Conservation (phyloP, 1,140 invertebrate genomes). For the Megalonaias nervosa region DNA sequence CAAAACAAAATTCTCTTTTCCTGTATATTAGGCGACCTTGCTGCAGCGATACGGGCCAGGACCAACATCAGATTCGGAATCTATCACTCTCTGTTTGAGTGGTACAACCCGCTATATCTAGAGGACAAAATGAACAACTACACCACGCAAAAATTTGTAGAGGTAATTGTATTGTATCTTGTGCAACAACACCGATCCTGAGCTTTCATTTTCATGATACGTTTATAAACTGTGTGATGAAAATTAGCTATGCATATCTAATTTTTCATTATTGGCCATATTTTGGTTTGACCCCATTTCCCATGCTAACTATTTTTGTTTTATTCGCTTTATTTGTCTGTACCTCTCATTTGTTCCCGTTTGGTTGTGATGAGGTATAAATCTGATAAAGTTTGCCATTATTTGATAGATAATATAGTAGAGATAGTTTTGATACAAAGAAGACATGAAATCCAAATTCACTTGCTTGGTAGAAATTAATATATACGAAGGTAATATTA, state of each 20-base stretch:
- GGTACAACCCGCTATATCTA: constrained; percentile 90
- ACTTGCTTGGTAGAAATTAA: too few relatives aligned
- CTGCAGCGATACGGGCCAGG: constrained; percentile 66
- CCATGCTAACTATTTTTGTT: constrained; percentile 78
- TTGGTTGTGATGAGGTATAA: too few relatives aligned
- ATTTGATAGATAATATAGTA: too few relatives aligned
- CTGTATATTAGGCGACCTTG: constrained; percentile 66
- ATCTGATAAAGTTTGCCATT: too few relatives aligned
- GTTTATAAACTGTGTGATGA: constrained; percentile 74
- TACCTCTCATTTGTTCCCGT: too few relatives aligned
- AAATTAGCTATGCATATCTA: constrained; percentile 74
- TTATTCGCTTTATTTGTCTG: too few relatives aligned
- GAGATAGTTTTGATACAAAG: too few relatives aligned
- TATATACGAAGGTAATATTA: too few relatives aligned
- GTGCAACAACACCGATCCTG: background rate
- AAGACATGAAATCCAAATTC: too few relatives aligned
- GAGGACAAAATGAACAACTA: constrained; percentile 82
- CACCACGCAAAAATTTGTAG: constrained; percentile 76
- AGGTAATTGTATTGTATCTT: constrained; percentile 46
- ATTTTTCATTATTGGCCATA: too few relatives aligned
- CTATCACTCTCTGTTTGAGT: constrained; percentile 93
- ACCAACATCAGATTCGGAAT: constrained; percentile 80
- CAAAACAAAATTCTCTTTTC: background rate
- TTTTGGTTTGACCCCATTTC: constrained; percentile 74
- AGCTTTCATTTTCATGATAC: background rate